Evolutionary conservation across 2,113 vertebrate genomes (phyloP).

Genomic region (Epinephelus fuscoguttatus): DNA sequence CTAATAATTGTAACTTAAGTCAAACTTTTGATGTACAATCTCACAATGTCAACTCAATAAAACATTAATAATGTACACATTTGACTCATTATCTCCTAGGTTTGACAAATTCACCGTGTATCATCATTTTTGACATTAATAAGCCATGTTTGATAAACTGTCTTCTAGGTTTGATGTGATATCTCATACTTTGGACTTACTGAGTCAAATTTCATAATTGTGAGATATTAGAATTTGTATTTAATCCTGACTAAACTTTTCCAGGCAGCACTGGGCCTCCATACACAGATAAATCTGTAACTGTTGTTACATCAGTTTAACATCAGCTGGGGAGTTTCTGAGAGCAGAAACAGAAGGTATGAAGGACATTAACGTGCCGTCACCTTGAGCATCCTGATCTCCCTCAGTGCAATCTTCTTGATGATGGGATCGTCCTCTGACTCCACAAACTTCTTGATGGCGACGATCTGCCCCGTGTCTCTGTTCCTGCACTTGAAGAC

Average conservation of each 20-base stretch:
- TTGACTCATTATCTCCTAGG: too few relatives aligned
- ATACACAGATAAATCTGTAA: not conserved
- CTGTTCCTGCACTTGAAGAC: constrained; percentile 96
- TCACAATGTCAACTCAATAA: too few relatives aligned
- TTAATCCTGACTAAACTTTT: not conserved
- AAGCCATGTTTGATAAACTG: not conserved
- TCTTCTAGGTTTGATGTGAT: not conserved
- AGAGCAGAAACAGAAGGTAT: not conserved
- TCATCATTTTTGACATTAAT: too few relatives aligned
- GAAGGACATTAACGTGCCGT: not conserved
- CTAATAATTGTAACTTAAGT: too few relatives aligned
- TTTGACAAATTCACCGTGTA: too few relatives aligned
- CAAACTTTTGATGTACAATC: too few relatives aligned
- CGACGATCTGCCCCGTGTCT: constrained; percentile 93
- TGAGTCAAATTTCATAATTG: not conserved
- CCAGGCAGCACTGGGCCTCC: not conserved
- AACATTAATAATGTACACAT: too few relatives aligned
- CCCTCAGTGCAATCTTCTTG: constrained; percentile 93
- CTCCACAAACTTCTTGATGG: constrained; percentile 97
- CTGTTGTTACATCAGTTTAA: not conserved
- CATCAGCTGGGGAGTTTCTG: not conserved
- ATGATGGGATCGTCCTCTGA: constrained; percentile 96
- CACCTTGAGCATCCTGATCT: constrained; percentile 97
- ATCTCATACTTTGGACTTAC: too few relatives aligned
- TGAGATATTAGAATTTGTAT: not conserved